Conservation (phyloP, 2,888 invertebrate species). For the Urechis unicinctus region DNA sequence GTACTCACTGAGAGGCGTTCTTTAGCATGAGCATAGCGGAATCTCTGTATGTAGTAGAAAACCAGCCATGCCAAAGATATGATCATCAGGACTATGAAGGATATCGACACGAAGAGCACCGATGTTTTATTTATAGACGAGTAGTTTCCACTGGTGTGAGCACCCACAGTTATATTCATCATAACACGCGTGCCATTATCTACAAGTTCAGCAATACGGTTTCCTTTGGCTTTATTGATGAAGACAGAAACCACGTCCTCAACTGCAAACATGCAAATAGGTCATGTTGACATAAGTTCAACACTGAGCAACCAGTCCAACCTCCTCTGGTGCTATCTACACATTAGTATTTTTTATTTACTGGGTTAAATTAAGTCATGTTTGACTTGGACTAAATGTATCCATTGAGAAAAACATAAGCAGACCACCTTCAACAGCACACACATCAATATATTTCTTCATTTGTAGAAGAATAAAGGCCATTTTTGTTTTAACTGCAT, state of each 20-base stretch:
- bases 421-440: too few species aligned
- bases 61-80: slow-evolving; percentile 91
- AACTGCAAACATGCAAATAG: slow-evolving; percentile 53
- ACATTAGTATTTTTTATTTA: too few species aligned
- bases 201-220: slow-evolving; percentile 64
- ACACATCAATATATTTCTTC: too few species aligned
- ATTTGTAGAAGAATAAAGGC: too few species aligned
- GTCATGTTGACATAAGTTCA: background rate
- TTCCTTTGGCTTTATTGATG: slow-evolving; percentile 72
- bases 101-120: slow-evolving; percentile 88
- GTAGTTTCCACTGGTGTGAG: slow-evolving; percentile 51
- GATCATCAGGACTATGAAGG: slow-evolving; percentile 90
- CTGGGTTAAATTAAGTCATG: too few species aligned
- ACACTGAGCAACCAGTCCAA: background rate
- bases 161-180: slow-evolving; percentile 66
- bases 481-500: too few species aligned
- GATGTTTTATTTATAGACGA: slow-evolving; percentile 64
- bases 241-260: slow-evolving; percentile 72
- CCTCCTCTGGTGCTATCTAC: too few species aligned
- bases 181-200: slow-evolving; percentile 64
- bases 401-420: too few species aligned
- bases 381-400: too few species aligned
- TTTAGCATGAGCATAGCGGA: slow-evolving; percentile 89
- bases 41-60: slow-evolving; percentile 92
- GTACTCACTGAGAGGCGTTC: slow-evolving; percentile 76